A percentile compares a stretch with the other conserved stretches of the same genome.
Conservation (phyloP, 2,797 vertebrate species). For the Gymnocypris eckloni region DNA sequence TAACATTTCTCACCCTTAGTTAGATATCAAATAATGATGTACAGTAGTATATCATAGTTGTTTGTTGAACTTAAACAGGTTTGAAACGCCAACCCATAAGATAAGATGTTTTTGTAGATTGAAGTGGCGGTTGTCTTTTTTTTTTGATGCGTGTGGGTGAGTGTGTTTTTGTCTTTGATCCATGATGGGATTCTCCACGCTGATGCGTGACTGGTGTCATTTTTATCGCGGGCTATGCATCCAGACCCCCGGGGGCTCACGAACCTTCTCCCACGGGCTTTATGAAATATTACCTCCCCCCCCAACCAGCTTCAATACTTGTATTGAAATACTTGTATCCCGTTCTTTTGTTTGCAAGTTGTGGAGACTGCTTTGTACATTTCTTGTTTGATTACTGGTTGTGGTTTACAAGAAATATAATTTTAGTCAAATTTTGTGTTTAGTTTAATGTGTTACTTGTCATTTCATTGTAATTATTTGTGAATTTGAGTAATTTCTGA, state of each 20-base stretch:
- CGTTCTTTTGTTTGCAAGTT: neutral
- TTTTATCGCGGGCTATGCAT: slow-evolving; percentile 33
- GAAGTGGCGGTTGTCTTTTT: slow-evolving; percentile 2
- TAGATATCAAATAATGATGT: neutral
- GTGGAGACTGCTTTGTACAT: neutral
- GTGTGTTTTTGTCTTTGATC: slow-evolving; percentile 39
- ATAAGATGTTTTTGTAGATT: neutral
- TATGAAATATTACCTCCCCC: slow-evolving; percentile 31
- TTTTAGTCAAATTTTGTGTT: neutral
- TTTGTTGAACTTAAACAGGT: neutral
- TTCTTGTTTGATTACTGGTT: neutral
- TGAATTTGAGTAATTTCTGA: neutral
- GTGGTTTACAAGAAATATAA: neutral
- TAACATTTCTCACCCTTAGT: neutral
- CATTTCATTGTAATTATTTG: neutral
- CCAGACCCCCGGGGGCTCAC: slow-evolving; percentile 46
- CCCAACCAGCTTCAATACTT: slow-evolving; percentile 36
- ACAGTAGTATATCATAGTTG: neutral
- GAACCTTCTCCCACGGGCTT: slow-evolving; percentile 41
- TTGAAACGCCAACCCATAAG: neutral
- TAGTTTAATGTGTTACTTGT: neutral
- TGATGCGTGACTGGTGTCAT: slow-evolving; percentile 48
- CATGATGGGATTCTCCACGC: slow-evolving; percentile 23
- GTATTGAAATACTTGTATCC: neutral
- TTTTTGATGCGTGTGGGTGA: slow-evolving; percentile 4